Evolutionary conservation across 1,140 invertebrate genomes (phyloP).

Genomic region (Drosophila obscura): DNA sequence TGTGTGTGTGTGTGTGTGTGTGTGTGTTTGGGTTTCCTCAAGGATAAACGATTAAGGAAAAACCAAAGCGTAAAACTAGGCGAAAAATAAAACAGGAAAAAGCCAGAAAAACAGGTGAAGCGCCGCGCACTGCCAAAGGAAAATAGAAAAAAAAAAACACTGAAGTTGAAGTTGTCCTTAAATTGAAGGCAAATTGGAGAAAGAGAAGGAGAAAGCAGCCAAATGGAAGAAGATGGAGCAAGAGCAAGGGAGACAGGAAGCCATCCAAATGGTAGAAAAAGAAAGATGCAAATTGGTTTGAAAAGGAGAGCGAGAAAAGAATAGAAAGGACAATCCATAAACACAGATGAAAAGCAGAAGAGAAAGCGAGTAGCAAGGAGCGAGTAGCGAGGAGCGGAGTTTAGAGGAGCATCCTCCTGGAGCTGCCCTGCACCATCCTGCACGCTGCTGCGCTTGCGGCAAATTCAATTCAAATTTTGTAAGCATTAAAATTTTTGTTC

Average conservation of each 20-base stretch:
- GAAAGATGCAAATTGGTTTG: not conserved
- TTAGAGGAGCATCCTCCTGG: conserved; percentile 52
- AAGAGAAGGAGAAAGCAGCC: not conserved
- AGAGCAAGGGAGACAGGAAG: not conserved
- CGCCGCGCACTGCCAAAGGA: not conserved
- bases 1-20: not conserved
- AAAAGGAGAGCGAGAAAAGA: not conserved
- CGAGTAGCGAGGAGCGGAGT: conserved; percentile 40
- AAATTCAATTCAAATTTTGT: conserved; percentile 82
- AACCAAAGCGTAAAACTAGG: conserved; percentile 70
- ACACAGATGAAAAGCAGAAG: conserved; percentile 28
- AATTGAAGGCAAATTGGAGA: conserved; percentile 68
- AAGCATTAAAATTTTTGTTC: conserved; percentile 69
- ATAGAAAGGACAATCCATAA: conserved; percentile 22
- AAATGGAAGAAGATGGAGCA: too few relatives aligned
- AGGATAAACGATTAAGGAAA: conserved; percentile 72
- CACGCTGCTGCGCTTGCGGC: conserved; percentile 54
- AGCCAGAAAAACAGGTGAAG: conserved; percentile 29
- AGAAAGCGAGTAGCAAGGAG: conserved; percentile 23
- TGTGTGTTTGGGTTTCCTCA: conserved; percentile 3
- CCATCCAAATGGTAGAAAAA: conserved; percentile 1
- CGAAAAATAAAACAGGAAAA: conserved; percentile 22
- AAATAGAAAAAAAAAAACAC: not conserved
- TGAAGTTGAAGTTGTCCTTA: conserved; percentile 56
- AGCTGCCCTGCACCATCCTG: conserved; percentile 7